These are phyloP conservation scores for Melopsittacus undulatus DNA, from an alignment of 2,797 vertebrate genomes.

Conservation along the genomic window DNA sequence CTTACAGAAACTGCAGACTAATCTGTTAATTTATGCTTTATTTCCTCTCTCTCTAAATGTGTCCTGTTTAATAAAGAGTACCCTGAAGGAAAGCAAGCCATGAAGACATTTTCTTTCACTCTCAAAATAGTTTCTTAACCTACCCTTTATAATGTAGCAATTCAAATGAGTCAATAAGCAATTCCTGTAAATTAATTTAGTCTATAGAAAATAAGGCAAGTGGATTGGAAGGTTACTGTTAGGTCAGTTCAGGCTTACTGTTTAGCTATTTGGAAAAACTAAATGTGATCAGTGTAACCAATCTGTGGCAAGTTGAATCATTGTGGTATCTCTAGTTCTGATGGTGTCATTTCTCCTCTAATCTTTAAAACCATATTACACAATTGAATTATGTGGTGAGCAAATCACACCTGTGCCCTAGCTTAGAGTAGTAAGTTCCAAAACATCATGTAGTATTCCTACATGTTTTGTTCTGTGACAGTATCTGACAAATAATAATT, in stretches of 20 bases:
- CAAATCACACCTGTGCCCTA: background rate
- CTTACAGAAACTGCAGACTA: background rate
- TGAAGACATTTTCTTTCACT: background rate
- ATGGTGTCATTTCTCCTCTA: background rate
- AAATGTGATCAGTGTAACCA: background rate
- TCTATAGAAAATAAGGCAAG: background rate
- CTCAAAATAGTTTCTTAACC: background rate
- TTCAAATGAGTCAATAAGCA: background rate
- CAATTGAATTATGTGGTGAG: background rate
- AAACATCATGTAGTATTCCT: background rate
- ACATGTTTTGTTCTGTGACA: background rate
- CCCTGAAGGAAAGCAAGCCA: background rate
- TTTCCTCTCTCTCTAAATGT: background rate
- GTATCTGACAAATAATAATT: background rate
- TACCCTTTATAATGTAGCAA: background rate
- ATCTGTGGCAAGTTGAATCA: background rate
- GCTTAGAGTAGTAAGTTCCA: background rate
- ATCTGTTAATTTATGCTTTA: background rate
- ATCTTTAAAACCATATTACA: background rate
- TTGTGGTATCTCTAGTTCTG: background rate
- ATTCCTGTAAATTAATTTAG: background rate
- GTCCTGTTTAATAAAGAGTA: background rate
- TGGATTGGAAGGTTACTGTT: constrained; percentile 3
- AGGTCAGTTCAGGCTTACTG: background rate
- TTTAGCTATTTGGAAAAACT: background rate